Percentiles rank a stretch among this genome's conserved stretches.
Evolutionary conservation across 2,888 invertebrate species (phyloP).

Genomic region (Drosophila recens): DNA sequence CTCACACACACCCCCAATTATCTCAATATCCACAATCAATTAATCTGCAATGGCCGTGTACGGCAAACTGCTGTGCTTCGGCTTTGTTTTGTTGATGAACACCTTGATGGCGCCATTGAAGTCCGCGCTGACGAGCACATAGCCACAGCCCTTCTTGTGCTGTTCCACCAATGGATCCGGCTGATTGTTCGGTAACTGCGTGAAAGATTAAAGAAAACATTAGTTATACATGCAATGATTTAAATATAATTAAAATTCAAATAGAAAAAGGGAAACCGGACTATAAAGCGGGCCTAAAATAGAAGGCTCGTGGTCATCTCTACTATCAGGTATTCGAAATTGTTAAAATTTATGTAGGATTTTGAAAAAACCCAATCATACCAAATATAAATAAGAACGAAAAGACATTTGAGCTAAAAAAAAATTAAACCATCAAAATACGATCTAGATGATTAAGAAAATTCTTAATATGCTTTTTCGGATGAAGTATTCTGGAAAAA

Average conservation of each 20-base stretch:
- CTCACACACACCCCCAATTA: not conserved
- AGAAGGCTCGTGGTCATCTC: too few relatives aligned
- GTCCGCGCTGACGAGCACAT: slow-evolving; percentile 98
- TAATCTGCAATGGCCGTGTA: slow-evolving; percentile 90
- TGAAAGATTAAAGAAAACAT: slow-evolving; percentile 27
- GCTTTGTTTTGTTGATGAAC: slow-evolving; percentile 96
- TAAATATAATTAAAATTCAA: not conserved
- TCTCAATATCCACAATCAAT: slow-evolving; percentile 18
- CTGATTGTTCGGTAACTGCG: slow-evolving; percentile 84
- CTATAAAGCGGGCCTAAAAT: too few relatives aligned
- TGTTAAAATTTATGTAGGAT: too few relatives aligned
- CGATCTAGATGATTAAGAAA: too few relatives aligned
- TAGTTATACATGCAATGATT: not conserved
- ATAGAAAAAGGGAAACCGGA: not conserved
- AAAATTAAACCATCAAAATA: too few relatives aligned
- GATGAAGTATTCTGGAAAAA: too few relatives aligned
- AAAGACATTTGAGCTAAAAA: too few relatives aligned
- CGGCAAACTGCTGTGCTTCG: slow-evolving; percentile 96
- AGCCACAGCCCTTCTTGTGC: slow-evolving; percentile 91
- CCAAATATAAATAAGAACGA: too few relatives aligned
- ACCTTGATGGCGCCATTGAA: slow-evolving; percentile 98
- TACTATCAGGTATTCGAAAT: too few relatives aligned
- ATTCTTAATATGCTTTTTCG: too few relatives aligned
- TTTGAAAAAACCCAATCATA: too few relatives aligned
- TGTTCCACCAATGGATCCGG: slow-evolving; percentile 92